Base-by-base conservation (phyloP, 2,888 invertebrate genomes). In the Ectemnius continuus region DNA sequence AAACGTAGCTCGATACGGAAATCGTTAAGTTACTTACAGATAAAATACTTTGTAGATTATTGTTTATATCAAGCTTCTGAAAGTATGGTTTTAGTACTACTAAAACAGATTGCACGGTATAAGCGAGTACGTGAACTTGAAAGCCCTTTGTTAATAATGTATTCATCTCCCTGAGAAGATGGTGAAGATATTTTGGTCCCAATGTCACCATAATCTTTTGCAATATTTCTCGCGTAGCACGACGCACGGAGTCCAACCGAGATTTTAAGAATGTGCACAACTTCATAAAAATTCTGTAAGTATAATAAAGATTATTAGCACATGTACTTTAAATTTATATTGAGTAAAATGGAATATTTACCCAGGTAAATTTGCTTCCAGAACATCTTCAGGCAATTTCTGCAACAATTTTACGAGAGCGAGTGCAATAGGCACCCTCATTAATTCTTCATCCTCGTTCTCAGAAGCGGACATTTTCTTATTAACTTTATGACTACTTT, bases 361-460 rank as follows among this genome's bases (percentile, higher is more conserved):
- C 97, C 97, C 96, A 67, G 97, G 95, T 64, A 98, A 91, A 90
- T 97, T 96, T 67, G 93, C 92, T 56, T 95, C 94, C 66, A 98
- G 89, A 72, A 96, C 92, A 74, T 93, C 93, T 65, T 94, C 92
- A 0, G 99, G 98, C 61, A 99, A 91, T 83, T 95, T 95, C 87
- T 98, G 97, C 79, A 99, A 91, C 20, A 99, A 91, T 89, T 98
- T 98, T 0, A 99, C 97, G 67, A 98, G 93, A 0, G 99, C 98
- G 67, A 99, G 91, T 0, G 98, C 98, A 73, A 99, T 95, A 0
- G 99, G 99, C 6, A 99, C 96, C 61, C 97, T 93, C 77, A 96
- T 92, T 83, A 98, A 94, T 87, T 99, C 98, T 78, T 98, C 97
- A 85, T 96, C 95, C 88, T 99, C 98, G n/a, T 95, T 94, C 84